Percentiles rank a stretch among this genome's conserved stretches.
These are phyloP conservation scores for Apostichopus californicus DNA, from an alignment of 35 echinoderm and acorn worm genomes.

Conservation along the genomic window DNA sequence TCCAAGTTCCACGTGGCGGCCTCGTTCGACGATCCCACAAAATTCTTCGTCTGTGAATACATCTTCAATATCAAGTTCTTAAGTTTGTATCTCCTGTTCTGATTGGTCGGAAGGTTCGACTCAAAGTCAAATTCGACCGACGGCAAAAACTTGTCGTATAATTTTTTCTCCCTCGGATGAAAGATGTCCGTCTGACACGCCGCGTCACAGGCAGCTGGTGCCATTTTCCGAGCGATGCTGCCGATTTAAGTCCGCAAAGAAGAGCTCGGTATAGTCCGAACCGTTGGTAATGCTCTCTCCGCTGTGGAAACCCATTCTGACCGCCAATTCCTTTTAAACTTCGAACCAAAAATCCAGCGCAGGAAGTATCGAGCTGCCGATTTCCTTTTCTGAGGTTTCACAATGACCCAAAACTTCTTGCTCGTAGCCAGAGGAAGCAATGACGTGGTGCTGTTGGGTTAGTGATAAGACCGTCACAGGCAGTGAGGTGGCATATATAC, in stretches of 20 bases:
- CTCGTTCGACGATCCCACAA: not conserved
- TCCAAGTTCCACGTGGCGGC: not conserved
- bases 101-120: constrained; percentile 14
- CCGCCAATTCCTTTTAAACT: not conserved
- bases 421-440: not conserved
- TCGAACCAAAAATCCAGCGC: not conserved
- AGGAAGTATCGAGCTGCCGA: constrained; percentile 4
- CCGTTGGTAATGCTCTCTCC: not conserved
- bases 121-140: constrained; percentile 55
- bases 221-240: not conserved
- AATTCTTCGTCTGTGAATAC: constrained; percentile 20
- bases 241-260: not conserved
- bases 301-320: constrained; percentile 18
- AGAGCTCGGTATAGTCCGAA: not conserved
- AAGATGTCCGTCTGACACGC: constrained; percentile 13
- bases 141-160: constrained; percentile 9
- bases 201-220: constrained; percentile 14
- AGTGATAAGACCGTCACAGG: too few species aligned
- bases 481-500: too few species aligned
- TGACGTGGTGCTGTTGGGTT: not conserved
- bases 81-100: not conserved
- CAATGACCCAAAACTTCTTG: constrained; percentile 2
- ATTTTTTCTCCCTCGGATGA: not conserved
- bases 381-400: not conserved
- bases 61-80: constrained; percentile 1